Conservation (phyloP, 2,888 invertebrate genomes). For the Melinopterus prodromus region DNA sequence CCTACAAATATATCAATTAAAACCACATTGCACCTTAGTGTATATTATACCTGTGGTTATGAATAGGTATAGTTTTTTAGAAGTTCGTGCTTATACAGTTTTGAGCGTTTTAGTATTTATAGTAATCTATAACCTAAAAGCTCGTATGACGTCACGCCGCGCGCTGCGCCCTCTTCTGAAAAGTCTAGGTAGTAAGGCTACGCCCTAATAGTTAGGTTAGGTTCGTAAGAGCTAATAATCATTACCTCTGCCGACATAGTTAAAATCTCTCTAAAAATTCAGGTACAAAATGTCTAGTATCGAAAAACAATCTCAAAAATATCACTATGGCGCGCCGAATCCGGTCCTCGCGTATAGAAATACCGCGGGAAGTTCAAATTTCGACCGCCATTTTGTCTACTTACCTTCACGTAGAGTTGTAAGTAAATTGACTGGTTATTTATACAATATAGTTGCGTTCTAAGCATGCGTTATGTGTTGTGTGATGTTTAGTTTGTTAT, state of each 20-base stretch:
- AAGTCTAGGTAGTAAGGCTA: neutral
- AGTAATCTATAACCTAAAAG: neutral
- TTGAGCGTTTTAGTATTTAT: neutral
- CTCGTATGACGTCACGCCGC: neutral
- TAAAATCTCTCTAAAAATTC: constrained; percentile 31
- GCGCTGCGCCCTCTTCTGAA: neutral
- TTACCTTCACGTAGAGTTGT: neutral
- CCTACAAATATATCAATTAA: neutral
- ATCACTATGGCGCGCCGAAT: constrained; percentile 27
- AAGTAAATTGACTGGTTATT: neutral
- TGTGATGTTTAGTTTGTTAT: neutral
- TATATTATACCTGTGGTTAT: neutral
- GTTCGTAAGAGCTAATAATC: constrained; percentile 8
- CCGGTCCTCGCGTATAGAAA: neutral
- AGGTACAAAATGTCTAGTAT: constrained; percentile 36
- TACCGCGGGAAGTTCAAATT: neutral
- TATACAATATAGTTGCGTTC: neutral
- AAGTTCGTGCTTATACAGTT: neutral
- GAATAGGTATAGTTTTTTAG: neutral
- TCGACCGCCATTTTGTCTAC: neutral
- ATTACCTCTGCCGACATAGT: constrained; percentile 7
- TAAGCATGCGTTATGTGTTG: neutral
- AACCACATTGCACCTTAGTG: neutral
- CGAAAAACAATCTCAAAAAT: constrained; percentile 34
- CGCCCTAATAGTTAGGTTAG: neutral